Evolutionary conservation across 37 sponge, comb jelly and placozoan genomes (phyloP).

Genomic region (Axinella damicornis): DNA sequence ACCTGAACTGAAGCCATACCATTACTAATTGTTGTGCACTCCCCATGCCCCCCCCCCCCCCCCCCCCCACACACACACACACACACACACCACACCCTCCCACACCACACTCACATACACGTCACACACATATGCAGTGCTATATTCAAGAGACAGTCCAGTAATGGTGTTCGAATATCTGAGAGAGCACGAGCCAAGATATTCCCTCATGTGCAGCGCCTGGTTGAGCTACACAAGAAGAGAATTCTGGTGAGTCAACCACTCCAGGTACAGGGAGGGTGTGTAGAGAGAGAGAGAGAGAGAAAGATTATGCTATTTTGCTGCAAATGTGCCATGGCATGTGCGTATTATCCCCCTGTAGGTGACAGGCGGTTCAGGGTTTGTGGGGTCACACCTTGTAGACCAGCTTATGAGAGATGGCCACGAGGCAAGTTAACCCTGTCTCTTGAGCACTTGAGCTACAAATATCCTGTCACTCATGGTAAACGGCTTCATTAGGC

Average conservation of each 20-base stretch:
- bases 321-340: no score
- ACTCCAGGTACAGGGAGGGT: no score
- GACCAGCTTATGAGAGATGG: conserved; percentile 84
- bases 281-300: no score
- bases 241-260: conserved; percentile 72
- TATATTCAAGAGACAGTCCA: conserved; percentile 1
- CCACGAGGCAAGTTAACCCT: conserved; percentile 64
- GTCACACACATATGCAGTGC: background rate
- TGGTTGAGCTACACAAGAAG: conserved; percentile 71
- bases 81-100: conserved; percentile 14
- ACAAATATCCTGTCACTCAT: no score
- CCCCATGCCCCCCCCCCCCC: no score
- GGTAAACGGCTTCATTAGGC: no score
- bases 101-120: conserved; percentile 21
- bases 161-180: no score
- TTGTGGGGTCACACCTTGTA: conserved; percentile 96
- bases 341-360: conserved; percentile 11
- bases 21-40: no score
- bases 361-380: conserved; percentile 95
- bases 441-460: background rate
- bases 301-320: no score
- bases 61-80: background rate
- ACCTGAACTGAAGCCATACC: no score
- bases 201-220: conserved; percentile 63
- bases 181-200: conserved; percentile 11